Base-by-base conservation (phyloP, 1,140 invertebrate genomes). In the Oryctes rhinoceros region DNA sequence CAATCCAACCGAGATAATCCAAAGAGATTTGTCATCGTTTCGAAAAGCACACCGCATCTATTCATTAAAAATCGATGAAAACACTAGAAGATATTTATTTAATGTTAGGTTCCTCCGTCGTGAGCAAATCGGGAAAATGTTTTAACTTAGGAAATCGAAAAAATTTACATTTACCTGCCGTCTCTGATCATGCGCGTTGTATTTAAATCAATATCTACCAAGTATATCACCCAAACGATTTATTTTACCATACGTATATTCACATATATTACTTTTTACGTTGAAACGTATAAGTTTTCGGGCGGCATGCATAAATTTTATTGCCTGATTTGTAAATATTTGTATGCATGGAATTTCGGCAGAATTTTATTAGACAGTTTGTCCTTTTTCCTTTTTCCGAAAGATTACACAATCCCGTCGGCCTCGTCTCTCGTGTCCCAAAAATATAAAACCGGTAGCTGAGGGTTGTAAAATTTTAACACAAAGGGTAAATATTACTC, bases 381-480 rank as follows among this genome's bases (percentile, higher is more conserved):
- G 2, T 67, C 30, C 24, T 67, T 67, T 67, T 67, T 24, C 30
- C 62, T 35, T 67, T 67, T 67, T 67, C 62, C 62, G 62, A 67
- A 67, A 67, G 62, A 67, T 67, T 67, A 67, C 62, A 67, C 62
- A 67, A 67, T 24, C 62, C 20, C 62, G 62, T 67, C 62, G 62
- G 62, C 20, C 13, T 59, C 53, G 53, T 20, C 13, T 39, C 49
- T 53, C 49, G 62, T 67, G 30, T 67, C 62, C 62, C 62, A 67
- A 67, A 67, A 67, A 67, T 67, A 67, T 67, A 67, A 67, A 67
- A 67, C 62, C 62, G 62, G 62, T 67, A 67, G 62, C 62, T n/a
- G 62, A 67, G 62, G 62, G 62, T 67, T 67, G 62, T 67, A 67
- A 67, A 67, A 67, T 67, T 67, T 67, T 67, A 67, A 67, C 62